Percentiles rank a stretch among this genome's conserved stretches.
phyloP scores from a whole-genome alignment of 2,797 vertebrate genomes.

The Anableps anableps region DNA sequence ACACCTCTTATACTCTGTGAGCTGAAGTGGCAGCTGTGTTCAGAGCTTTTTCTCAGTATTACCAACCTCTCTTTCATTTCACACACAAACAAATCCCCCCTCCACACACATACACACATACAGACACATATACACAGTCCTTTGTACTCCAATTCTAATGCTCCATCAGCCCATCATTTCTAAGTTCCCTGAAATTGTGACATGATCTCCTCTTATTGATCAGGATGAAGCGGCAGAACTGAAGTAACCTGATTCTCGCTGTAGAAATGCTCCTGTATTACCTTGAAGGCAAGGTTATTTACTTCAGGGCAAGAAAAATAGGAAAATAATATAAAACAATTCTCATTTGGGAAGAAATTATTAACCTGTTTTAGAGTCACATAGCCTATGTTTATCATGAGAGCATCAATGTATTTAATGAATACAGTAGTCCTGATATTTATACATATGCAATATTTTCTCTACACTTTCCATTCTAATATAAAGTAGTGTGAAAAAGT shows the following conservation, averaged over 20 bases:
- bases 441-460: not conserved
- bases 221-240: slow-evolving; percentile 22
- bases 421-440: not conserved
- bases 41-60: not conserved
- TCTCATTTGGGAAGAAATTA: not conserved
- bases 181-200: slow-evolving; percentile 29
- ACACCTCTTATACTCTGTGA: not conserved
- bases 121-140: not conserved
- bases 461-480: not conserved
- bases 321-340: not conserved
- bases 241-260: slow-evolving; percentile 31
- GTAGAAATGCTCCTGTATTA: slow-evolving; percentile 2
- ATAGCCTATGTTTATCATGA: not conserved
- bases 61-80: not conserved
- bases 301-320: not conserved
- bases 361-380: not conserved
- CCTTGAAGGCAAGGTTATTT: slow-evolving; percentile 6
- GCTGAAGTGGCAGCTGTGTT: not conserved
- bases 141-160: slow-evolving; percentile 20
- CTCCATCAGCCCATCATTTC: slow-evolving; percentile 18
- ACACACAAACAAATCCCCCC: not conserved
- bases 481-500: not conserved
- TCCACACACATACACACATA: not conserved
- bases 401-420: not conserved
- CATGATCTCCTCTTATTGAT: slow-evolving; percentile 40